Conservation (phyloP, 2,113 vertebrate genomes). For the Anthoscopus minutus region DNA sequence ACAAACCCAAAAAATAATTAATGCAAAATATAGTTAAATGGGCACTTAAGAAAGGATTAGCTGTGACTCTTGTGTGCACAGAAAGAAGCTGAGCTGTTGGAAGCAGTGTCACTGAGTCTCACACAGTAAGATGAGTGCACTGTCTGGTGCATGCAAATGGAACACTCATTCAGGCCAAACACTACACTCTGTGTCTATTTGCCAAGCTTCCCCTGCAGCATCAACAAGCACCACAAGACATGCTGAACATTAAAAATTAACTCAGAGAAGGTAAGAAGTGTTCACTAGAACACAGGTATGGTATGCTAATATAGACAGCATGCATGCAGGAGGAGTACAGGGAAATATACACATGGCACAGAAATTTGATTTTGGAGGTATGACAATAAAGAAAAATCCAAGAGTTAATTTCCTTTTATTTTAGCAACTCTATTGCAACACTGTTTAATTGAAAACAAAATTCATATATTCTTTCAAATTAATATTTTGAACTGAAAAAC, state of each 20-base stretch:
- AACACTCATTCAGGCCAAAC: not conserved
- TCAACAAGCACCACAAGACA: not conserved
- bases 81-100: not conserved
- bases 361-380: not conserved
- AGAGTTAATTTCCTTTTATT: not conserved
- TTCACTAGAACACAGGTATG: not conserved
- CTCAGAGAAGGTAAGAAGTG: not conserved
- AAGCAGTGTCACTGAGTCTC: rapidly evolving
- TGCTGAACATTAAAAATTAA: not conserved
- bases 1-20: not conserved
- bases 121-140: not conserved
- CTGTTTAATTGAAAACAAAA: not conserved
- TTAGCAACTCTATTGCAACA: not conserved
- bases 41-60: not conserved
- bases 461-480: not conserved
- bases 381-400: not conserved
- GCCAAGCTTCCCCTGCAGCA: not conserved
- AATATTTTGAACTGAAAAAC: not conserved
- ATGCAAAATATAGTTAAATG: not conserved
- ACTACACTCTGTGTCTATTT: not conserved
- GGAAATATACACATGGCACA: not conserved
- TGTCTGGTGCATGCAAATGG: not conserved
- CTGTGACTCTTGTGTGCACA: not conserved
- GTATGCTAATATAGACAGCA: not conserved
- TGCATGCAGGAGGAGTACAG: not conserved